Evolutionary conservation across 2,888 invertebrate species (phyloP).

Genomic region (Dascillus cervinus): DNA sequence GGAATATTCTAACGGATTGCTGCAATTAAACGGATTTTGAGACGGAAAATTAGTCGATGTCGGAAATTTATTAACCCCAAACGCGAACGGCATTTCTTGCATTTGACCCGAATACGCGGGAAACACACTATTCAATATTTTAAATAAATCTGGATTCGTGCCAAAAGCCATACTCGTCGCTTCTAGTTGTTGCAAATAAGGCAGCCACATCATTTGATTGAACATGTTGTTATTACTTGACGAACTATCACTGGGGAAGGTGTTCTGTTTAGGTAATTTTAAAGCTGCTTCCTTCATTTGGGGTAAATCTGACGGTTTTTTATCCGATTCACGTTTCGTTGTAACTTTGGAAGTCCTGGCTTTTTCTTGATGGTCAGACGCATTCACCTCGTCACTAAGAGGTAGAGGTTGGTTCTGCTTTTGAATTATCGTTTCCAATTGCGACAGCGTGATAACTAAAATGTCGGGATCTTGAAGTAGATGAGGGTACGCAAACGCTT

Average conservation of each 20-base stretch:
- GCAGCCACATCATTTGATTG: conserved; percentile 69
- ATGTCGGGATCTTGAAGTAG: conserved; percentile 71
- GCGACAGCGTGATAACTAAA: conserved; percentile 66
- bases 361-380: conserved; percentile 21
- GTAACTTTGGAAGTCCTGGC: conserved; percentile 14
- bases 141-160: conserved; percentile 49
- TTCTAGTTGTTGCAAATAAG: conserved; percentile 58
- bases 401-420: conserved; percentile 42
- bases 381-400: conserved; percentile 21
- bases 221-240: conserved; percentile 39
- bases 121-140: conserved; percentile 47
- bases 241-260: background rate
- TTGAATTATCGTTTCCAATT: conserved; percentile 58
- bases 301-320: background rate
- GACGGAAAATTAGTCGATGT: conserved; percentile 39
- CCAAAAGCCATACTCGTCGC: conserved; percentile 46
- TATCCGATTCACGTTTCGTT: conserved; percentile 6
- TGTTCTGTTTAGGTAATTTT: background rate
- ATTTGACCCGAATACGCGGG: conserved; percentile 42
- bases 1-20: conserved; percentile 51
- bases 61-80: conserved; percentile 43
- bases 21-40: conserved; percentile 43
- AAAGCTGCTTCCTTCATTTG: background rate
- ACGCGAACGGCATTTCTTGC: conserved; percentile 47
- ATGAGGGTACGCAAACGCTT: conserved; percentile 64